A percentile compares a stretch with the other conserved stretches of the same genome.
These are phyloP conservation scores for Drosophila nebulosa DNA, from an alignment of 1,140 invertebrate genomes.

Conservation along the genomic window DNA sequence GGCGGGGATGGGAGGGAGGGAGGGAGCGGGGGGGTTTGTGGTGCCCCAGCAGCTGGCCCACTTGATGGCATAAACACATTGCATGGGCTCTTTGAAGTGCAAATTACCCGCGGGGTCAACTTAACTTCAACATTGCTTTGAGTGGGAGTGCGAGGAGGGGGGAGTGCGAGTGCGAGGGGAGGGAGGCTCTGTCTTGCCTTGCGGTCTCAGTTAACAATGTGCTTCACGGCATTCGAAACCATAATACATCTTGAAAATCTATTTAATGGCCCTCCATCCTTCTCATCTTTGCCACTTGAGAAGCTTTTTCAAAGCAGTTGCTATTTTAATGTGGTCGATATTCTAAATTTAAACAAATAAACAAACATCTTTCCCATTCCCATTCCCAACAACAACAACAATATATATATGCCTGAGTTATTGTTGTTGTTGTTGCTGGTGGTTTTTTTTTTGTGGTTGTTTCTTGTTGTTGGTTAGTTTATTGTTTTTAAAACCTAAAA, in stretches of 20 bases:
- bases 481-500: conserved; percentile 67
- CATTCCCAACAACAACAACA: no score
- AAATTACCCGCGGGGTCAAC: conserved; percentile 77
- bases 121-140: conserved; percentile 9
- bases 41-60: conserved; percentile 65
- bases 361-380: conserved; percentile 60
- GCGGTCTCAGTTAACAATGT: conserved; percentile 37
- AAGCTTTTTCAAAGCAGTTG: conserved; percentile 74
- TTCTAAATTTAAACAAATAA: conserved; percentile 79
- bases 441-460: conserved; percentile 1
- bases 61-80: conserved; percentile 73
- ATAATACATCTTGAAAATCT: conserved; percentile 76
- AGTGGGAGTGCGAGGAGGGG: background rate
- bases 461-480: conserved; percentile 37
- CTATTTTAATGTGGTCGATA: conserved; percentile 77
- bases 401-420: conserved; percentile 16
- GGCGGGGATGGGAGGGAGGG: conserved; percentile 1
- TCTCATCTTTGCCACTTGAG: conserved; percentile 54
- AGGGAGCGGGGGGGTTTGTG: no score
- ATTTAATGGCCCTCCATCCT: conserved; percentile 55
- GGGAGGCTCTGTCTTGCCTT: background rate
- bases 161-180: background rate
- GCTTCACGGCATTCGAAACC: conserved; percentile 19
- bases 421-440: conserved; percentile 16
- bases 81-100: conserved; percentile 71